Conservation (phyloP, 1,140 invertebrate species). For the Melanaphis sacchari region DNA sequence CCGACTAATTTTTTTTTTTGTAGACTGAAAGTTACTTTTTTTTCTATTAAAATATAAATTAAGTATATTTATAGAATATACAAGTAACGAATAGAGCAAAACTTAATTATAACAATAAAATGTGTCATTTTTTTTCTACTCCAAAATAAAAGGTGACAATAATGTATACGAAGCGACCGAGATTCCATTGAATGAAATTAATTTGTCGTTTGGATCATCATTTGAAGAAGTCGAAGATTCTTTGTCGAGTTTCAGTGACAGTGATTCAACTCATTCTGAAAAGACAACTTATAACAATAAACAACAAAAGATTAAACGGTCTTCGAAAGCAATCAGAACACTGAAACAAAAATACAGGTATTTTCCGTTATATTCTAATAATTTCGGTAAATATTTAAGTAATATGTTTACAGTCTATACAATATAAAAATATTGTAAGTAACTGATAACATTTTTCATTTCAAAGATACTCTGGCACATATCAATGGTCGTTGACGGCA, state of each 20-base stretch:
- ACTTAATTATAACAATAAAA: neutral
- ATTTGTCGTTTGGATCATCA: conserved; percentile 35
- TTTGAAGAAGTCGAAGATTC: conserved; percentile 56
- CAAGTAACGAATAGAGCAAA: too few species aligned
- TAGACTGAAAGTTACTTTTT: neutral
- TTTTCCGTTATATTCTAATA: neutral
- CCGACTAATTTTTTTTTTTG: neutral
- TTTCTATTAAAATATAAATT: neutral
- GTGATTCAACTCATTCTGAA: conserved; percentile 34
- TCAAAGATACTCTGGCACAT: conserved; percentile 34
- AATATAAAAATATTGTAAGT: neutral
- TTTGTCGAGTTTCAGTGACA: conserved; percentile 46
- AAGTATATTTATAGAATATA: too few species aligned
- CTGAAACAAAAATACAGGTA: conserved; percentile 55
- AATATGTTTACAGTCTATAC: neutral
- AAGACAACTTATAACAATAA: neutral
- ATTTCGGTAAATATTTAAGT: neutral
- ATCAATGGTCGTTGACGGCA: conserved; percentile 74
- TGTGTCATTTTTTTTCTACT: neutral
- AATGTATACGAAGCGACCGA: neutral
- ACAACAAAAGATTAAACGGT: conserved; percentile 37
- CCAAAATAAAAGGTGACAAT: neutral
- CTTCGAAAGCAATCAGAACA: conserved; percentile 49
- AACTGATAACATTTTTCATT: neutral
- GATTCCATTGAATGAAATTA: neutral